These are phyloP conservation scores for Muscicapa striata DNA, from an alignment of 2,797 vertebrate genomes.

Conservation along the genomic window DNA sequence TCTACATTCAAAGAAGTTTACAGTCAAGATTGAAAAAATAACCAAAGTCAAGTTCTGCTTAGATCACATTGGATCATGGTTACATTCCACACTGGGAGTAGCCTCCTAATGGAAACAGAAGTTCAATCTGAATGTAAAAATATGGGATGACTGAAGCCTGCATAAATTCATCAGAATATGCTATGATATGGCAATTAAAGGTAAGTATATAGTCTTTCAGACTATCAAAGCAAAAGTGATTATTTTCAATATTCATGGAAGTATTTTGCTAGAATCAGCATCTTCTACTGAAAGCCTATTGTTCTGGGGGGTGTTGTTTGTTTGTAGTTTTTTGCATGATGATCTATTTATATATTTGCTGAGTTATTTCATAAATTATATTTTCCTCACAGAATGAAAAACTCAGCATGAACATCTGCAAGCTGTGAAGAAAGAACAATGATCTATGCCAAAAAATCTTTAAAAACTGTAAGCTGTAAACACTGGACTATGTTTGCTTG, in stretches of 20 bases:
- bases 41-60: neutral
- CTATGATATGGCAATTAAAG: neutral
- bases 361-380: neutral
- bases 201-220: neutral
- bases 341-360: neutral
- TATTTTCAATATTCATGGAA: neutral
- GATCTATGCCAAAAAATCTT: neutral
- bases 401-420: neutral
- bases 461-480: neutral
- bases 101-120: neutral
- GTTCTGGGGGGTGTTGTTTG: neutral
- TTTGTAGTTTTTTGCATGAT: neutral
- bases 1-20: neutral
- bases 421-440: neutral
- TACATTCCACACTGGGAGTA: neutral
- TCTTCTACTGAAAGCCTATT: neutral
- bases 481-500: neutral
- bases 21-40: neutral
- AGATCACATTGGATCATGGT: neutral
- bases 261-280: neutral
- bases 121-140: neutral
- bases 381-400: slow-evolving; percentile 20
- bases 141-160: neutral
- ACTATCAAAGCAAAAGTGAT: neutral
- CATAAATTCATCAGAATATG: neutral